Conservation (phyloP, 2,797 vertebrate genomes). For the Gallinago solitaria region DNA sequence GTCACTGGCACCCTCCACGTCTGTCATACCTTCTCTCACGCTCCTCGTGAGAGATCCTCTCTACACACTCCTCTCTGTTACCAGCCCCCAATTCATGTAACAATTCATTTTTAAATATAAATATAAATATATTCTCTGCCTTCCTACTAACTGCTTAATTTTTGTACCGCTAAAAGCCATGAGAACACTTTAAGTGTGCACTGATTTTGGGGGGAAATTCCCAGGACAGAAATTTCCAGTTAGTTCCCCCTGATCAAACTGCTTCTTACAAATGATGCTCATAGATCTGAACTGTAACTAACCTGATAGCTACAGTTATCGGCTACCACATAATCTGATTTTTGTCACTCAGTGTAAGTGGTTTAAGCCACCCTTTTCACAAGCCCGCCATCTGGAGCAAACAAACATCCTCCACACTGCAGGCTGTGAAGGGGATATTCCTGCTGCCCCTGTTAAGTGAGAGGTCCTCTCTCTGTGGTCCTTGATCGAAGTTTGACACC, state of each 20-base stretch:
- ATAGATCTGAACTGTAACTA: neutral
- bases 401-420: neutral
- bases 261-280: neutral
- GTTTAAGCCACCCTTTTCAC: slow-evolving; percentile 5
- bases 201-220: neutral
- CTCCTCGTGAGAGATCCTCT: neutral
- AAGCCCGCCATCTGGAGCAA: neutral
- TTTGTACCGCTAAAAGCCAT: neutral
- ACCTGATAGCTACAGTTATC: neutral
- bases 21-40: neutral
- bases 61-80: neutral
- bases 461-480: neutral
- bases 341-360: neutral
- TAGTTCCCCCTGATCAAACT: neutral
- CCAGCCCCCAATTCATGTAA: neutral
- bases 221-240: neutral
- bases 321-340: neutral
- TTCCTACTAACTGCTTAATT: neutral
- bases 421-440: neutral
- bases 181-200: neutral
- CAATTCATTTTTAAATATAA: neutral
- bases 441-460: neutral
- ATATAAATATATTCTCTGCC: too few species aligned
- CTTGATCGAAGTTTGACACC: neutral
- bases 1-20: neutral